These are phyloP conservation scores for Phylloscopus whistleri DNA, from an alignment of 2,113 vertebrate genomes.

Conservation along the genomic window DNA sequence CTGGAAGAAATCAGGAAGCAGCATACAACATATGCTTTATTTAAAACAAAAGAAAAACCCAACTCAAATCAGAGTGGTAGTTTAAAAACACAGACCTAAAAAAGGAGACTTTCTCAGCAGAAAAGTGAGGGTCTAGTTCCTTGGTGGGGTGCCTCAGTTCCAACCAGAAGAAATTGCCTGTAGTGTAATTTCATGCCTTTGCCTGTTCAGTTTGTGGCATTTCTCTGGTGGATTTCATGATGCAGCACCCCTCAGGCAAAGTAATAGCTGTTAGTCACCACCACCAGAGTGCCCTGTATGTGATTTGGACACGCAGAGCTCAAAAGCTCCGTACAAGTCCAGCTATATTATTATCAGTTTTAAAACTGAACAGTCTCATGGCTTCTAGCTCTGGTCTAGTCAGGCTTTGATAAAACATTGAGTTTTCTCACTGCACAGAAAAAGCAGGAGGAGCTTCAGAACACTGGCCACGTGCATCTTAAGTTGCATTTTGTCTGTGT, in stretches of 20 bases:
- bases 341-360: background rate
- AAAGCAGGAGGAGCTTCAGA: background rate
- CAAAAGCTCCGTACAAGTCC: background rate
- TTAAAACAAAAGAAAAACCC: background rate
- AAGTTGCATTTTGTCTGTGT: background rate
- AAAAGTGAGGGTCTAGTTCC: background rate
- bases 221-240: background rate
- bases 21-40: background rate
- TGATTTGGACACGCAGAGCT: background rate
- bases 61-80: background rate
- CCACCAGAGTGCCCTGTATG: background rate
- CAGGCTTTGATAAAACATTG: background rate
- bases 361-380: background rate
- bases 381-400: background rate
- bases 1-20: background rate
- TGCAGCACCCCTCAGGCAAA: background rate
- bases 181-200: background rate
- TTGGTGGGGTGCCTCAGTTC: background rate
- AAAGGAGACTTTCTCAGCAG: background rate
- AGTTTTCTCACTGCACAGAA: background rate
- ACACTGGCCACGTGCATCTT: rapidly evolving
- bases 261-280: background rate
- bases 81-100: background rate
- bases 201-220: background rate
- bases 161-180: background rate